Evolutionary conservation across 2,888 invertebrate species (phyloP).

Genomic region (Ecliptopera silaceata): DNA sequence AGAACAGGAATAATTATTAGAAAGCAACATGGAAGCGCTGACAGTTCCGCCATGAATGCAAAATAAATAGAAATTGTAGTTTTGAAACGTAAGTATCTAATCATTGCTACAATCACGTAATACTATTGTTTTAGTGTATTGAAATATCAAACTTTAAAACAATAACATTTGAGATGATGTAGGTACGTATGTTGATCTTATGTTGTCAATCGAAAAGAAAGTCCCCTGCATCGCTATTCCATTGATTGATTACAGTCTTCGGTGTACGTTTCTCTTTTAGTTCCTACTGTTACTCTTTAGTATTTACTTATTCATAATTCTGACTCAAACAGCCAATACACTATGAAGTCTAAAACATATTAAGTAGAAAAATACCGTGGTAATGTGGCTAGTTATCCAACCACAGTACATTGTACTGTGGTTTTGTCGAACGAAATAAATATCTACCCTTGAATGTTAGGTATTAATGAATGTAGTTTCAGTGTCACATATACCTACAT

Average conservation of each 20-base stretch:
- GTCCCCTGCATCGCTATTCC: constrained; percentile 48
- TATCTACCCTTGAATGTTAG: neutral
- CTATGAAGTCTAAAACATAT: neutral
- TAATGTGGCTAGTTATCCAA: neutral
- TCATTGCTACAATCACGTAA: constrained; percentile 41
- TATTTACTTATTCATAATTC: neutral
- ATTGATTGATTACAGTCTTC: constrained; percentile 34
- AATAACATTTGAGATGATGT: constrained; percentile 30
- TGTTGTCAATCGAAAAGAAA: constrained; percentile 42
- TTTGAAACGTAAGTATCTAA: constrained; percentile 48
- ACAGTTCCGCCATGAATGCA: constrained; percentile 85
- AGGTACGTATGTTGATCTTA: constrained; percentile 23
- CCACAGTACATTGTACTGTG: too few relatives aligned
- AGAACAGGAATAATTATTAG: constrained; percentile 57
- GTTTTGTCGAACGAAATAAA: neutral
- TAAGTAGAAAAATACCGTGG: neutral
- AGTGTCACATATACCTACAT: neutral
- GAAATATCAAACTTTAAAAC: constrained; percentile 43
- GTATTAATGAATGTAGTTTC: neutral
- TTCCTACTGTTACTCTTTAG: neutral
- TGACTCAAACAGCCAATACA: too few relatives aligned
- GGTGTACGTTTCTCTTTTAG: constrained; percentile 15
- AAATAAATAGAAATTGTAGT: constrained; percentile 83
- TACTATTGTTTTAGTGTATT: constrained; percentile 42
- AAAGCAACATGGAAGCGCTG: constrained; percentile 84